These are phyloP conservation scores for Apodemus agrarius DNA, from an alignment of 2,797 vertebrate genomes.

Conservation along the genomic window DNA sequence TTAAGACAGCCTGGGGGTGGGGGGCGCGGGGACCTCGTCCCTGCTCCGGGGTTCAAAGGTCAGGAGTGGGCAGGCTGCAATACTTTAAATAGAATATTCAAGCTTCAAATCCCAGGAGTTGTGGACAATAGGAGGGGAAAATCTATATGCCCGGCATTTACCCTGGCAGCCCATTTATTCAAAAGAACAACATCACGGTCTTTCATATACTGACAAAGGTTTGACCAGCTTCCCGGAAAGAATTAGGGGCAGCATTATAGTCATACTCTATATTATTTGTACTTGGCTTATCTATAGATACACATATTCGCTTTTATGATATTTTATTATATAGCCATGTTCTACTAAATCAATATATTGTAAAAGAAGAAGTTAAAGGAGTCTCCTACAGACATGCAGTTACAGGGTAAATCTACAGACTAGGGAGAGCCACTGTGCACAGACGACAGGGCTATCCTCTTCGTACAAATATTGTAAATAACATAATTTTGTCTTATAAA, in stretches of 20 bases:
- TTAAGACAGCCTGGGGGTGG: not conserved
- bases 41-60: not conserved
- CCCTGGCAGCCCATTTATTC: not conserved
- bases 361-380: not conserved
- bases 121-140: not conserved
- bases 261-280: not conserved
- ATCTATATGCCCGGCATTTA: not conserved
- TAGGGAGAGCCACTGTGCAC: not conserved
- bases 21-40: too few relatives aligned
- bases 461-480: not conserved
- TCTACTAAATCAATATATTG: not conserved
- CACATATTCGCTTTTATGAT: not conserved
- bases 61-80: not conserved
- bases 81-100: not conserved
- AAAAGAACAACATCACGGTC: not conserved
- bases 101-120: not conserved
- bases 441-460: not conserved
- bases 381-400: too few relatives aligned
- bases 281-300: not conserved
- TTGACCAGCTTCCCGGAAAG: not conserved
- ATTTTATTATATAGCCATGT: not conserved
- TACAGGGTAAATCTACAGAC: not conserved
- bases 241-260: not conserved
- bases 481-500: not conserved
- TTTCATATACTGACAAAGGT: not conserved